Base-by-base conservation (phyloP, 2,888 invertebrate genomes). In the Colostygia pectinataria region DNA sequence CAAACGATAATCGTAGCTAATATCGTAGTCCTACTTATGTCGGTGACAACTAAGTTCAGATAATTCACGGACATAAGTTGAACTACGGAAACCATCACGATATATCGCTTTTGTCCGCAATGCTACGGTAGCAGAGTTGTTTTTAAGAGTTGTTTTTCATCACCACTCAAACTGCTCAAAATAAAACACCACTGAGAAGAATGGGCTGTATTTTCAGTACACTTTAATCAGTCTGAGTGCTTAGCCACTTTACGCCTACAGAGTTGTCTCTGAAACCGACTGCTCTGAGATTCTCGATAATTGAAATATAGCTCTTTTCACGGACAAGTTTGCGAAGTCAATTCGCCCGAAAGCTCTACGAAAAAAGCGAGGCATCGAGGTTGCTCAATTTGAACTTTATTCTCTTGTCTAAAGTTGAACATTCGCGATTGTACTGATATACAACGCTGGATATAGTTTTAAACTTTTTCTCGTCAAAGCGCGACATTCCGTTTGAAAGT, bases 391-490 rank as follows among this genome's bases (percentile, higher is more conserved):
- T n/a, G n/a, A n/a, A n/a, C n/a, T n/a, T n/a, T 32, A 23, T 49
- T 44, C 31, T 41, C 20, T 28, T 29, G 38, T 46, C 8, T 15
- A 13, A 45, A 41, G 28, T 46, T 47, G 29, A 49, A 40, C 18
- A 36, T 29, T 37, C 44, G 20, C 41, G 29, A 41, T 46, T 52
- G 42, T 52, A 41, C 38, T 52, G 38, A 38, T 24, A 5, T 42
- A 46, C 45, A 29, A 45, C 25, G 38, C 31, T 31, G 18, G 48
- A 49, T 23, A 33, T 45, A 31, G 45, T 43, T 53, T 51, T 36
- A 25, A 46, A 53, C 27, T 56, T 61, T 52, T n/a, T n/a, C n/a
- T n/a, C n/a, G n/a, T n/a, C 37, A 40, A 53, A 28, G 18, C 43
- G 27, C 36, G 15, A 25, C 15, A 39, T 50, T 53, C n/a, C 31